Evolutionary conservation across 2,113 vertebrate genomes (phyloP).

Genomic region (Miniopterus natalensis): DNA sequence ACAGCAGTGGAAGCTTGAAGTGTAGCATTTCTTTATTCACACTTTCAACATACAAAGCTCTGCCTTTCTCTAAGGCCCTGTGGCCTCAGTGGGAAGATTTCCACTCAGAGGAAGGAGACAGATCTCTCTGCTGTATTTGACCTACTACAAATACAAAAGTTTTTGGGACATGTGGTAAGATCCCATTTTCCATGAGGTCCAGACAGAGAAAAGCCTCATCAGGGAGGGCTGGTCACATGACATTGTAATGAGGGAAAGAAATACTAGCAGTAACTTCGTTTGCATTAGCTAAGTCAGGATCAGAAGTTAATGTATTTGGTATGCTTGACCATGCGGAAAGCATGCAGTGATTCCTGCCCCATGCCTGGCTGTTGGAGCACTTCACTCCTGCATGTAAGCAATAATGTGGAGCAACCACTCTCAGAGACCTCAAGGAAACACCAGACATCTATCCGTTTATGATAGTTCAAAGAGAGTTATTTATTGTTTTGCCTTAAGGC

Average conservation of each 20-base stretch:
- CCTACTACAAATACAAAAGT: neutral
- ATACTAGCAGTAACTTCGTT: neutral
- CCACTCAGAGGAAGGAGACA: neutral
- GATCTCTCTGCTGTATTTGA: neutral
- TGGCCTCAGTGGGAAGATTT: neutral
- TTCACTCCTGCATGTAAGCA: neutral
- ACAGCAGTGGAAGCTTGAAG: neutral
- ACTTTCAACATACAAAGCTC: neutral
- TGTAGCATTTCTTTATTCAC: neutral
- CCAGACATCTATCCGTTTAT: neutral
- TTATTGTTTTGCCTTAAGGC: neutral
- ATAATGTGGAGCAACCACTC: neutral
- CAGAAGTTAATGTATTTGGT: neutral
- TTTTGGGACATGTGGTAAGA: neutral
- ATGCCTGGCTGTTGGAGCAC: neutral
- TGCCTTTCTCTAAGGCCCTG: neutral
- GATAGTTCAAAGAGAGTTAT: neutral
- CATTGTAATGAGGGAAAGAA: neutral
- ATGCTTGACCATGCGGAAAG: neutral
- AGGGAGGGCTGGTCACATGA: neutral
- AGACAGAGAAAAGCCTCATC: neutral
- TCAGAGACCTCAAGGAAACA: neutral
- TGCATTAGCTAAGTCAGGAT: neutral
- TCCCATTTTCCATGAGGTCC: rapidly evolving
- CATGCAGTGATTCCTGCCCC: neutral